These are phyloP conservation scores for Mirounga angustirostris DNA, from an alignment of 2,113 vertebrate genomes.

Conservation along the genomic window DNA sequence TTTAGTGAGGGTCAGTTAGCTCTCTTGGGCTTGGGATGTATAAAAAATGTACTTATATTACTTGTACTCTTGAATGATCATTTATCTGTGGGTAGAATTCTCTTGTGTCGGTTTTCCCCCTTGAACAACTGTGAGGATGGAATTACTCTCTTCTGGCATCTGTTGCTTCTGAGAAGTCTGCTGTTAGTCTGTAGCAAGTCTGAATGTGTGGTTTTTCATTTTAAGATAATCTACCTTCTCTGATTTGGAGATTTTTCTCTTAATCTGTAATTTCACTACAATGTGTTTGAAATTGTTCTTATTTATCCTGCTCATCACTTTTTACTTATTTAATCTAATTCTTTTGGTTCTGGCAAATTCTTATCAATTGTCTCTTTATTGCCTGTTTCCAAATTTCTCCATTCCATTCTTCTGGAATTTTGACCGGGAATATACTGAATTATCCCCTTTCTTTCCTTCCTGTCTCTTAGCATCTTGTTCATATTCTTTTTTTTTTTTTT, in stretches of 20 bases:
- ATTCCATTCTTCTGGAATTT: background rate
- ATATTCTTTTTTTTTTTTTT: background rate
- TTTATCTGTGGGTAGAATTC: background rate
- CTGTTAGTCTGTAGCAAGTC: background rate
- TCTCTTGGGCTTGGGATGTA: background rate
- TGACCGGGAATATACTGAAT: background rate
- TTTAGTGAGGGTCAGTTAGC: background rate
- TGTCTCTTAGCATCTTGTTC: background rate
- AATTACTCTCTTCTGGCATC: background rate
- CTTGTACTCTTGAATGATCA: background rate
- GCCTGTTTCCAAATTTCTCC: background rate
- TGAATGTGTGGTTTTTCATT: background rate
- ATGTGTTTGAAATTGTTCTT: background rate
- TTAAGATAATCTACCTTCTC: background rate
- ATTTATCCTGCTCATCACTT: background rate
- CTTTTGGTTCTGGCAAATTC: constrained; percentile 29
- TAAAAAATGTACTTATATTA: background rate
- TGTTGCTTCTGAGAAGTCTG: background rate
- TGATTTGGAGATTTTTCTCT: background rate
- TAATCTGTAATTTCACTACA: background rate
- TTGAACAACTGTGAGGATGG: background rate
- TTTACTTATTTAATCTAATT: background rate
- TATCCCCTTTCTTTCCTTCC: background rate
- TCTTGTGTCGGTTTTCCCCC: background rate
- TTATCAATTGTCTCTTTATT: background rate